Evolutionary conservation across 2,113 vertebrate genomes (phyloP).

Genomic region (Aramus guarauna): DNA sequence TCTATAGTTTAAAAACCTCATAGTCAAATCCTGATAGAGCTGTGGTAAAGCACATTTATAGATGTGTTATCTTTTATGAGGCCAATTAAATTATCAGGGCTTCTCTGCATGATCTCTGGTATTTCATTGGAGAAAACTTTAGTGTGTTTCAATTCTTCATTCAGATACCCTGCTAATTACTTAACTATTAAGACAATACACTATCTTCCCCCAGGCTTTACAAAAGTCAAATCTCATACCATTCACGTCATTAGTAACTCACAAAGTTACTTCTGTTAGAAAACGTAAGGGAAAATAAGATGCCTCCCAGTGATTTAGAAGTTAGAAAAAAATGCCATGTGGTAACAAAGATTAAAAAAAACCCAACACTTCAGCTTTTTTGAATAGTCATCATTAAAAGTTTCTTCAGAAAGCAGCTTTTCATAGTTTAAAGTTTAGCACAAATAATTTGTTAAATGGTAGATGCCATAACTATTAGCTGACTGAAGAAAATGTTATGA

Average conservation of each 20-base stretch:
- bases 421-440: neutral
- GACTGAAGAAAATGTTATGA: neutral
- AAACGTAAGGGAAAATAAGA: neutral
- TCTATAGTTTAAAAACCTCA: neutral
- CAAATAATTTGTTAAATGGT: neutral
- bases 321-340: neutral
- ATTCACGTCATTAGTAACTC: neutral
- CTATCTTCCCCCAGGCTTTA: neutral
- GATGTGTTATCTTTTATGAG: neutral
- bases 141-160: neutral
- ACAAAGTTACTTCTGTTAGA: neutral
- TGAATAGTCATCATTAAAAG: neutral
- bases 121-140: neutral
- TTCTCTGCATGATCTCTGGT: neutral
- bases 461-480: neutral
- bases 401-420: neutral
- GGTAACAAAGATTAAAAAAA: neutral
- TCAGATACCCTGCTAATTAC: slow-evolving; percentile 5
- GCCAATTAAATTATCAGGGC: neutral
- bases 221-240: neutral
- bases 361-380: neutral
- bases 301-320: neutral
- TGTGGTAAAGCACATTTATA: neutral
- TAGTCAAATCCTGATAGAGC: neutral
- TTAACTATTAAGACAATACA: neutral